These are phyloP conservation scores for Mungos mungo DNA, from an alignment of 2,113 vertebrate species.

Conservation along the genomic window DNA sequence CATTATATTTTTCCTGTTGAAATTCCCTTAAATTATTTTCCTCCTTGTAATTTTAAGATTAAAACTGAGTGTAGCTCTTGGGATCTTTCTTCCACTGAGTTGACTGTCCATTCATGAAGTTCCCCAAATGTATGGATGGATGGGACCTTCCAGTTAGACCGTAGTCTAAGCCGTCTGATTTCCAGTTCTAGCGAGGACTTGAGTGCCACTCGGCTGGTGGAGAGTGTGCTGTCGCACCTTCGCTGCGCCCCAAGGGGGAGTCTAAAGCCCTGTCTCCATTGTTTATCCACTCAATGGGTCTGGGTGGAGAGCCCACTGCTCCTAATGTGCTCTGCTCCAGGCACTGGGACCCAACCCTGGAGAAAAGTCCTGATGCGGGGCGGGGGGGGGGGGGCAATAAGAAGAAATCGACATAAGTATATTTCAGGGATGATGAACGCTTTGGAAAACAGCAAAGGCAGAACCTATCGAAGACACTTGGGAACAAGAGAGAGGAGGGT, in stretches of 20 bases:
- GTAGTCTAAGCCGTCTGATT: background rate
- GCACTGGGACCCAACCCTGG: background rate
- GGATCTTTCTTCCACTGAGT: background rate
- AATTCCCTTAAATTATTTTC: background rate
- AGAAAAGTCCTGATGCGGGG: too few species aligned
- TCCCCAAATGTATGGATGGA: too few species aligned
- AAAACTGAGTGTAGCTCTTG: background rate
- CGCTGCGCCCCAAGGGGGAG: too few species aligned
- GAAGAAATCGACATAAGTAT: rapidly evolving
- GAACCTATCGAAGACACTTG: rapidly evolving
- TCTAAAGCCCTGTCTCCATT: rapidly evolving
- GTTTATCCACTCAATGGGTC: too few species aligned
- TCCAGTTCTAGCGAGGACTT: background rate
- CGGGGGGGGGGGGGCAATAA: rapidly evolving
- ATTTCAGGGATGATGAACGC: too few species aligned
- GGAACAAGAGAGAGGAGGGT: background rate
- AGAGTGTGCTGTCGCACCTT: rapidly evolving
- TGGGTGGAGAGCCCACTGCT: background rate
- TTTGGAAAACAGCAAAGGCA: background rate
- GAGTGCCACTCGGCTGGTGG: background rate
- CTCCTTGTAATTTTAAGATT: background rate
- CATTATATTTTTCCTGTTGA: background rate
- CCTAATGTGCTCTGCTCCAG: too few species aligned
- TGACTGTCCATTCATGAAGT: background rate
- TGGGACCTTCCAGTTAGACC: background rate